Evolutionary conservation across 1,140 invertebrate genomes (phyloP), one percentile per base, ranked within the genome.

Genomic region (Drosophila orena): DNA sequence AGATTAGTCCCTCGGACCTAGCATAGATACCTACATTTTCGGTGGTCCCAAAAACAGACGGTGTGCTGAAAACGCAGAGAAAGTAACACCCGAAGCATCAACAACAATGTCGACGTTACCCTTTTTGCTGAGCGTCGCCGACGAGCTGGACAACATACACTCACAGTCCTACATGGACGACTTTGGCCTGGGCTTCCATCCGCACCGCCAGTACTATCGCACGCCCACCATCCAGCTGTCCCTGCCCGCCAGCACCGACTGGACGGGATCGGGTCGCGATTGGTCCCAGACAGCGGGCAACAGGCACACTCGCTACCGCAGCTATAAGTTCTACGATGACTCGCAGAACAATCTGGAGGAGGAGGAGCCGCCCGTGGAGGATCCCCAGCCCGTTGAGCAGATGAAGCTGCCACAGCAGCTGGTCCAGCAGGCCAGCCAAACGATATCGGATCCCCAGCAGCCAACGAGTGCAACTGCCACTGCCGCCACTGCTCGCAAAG

Each of bases 81-180:
- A 83, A n/a, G 24, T 24, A 24, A 5, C 24, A 50, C 42, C 40
- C 27, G 49, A 58, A 35, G 38, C 44, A 42, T 50, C 42, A 49
- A 49, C 38, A 66, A 92, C 71, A 47, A 92, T 92, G 91, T 92
- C 91, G 79, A 92, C 91, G 65, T 54, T 92, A 37, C 91, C 91
- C 49, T 92, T 92, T 42, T 68, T 92, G 34, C 54, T 92, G 53
- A 92, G 91, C 68, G 90, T 92, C 17, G 91, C 91, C 71, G 91
- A 92, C 73, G 91, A 92, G 77, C 79, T 92, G 70, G 91, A 92
- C 80, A 92, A 92, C 74, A 79, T 92, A 37, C 84, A 92, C 44
- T 90, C 88, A 7, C 91, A 92, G 49, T 88, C 89, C 27, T 92
- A 92, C 30, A 71, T 92, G 85, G 91, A 92, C 49, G 91, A 92